phyloP scores from a whole-genome alignment of 1,140 invertebrate genomes.

The Proctacanthus coquilletti region DNA sequence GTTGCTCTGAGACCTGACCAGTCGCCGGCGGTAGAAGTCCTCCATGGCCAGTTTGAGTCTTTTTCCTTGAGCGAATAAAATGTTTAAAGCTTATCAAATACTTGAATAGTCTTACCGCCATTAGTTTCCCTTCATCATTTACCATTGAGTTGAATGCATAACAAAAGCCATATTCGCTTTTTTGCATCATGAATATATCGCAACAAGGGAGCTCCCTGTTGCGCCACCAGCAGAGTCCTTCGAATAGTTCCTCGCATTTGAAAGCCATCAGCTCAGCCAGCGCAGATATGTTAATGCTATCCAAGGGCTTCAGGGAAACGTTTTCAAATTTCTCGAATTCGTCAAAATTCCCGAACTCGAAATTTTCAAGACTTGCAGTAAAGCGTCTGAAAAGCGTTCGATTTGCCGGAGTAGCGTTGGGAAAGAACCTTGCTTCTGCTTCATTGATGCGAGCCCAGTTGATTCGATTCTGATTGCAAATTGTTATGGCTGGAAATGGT shows the following conservation, averaged over 20 bases:
- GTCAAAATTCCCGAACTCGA: constrained; percentile 19
- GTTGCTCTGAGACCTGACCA: too few species aligned
- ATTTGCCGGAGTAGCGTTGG: neutral
- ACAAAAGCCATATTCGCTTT: constrained; percentile 38
- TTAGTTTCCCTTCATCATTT: too few species aligned
- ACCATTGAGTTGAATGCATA: constrained; percentile 37
- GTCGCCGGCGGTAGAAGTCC: too few species aligned
- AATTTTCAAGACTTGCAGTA: constrained; percentile 12
- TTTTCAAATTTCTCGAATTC: constrained; percentile 13
- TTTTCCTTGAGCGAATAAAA: too few species aligned
- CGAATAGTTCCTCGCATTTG: constrained; percentile 21
- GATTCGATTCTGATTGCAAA: constrained; percentile 24
- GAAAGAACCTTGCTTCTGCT: neutral
- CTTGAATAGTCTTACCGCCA: too few species aligned
- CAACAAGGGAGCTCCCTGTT: constrained; percentile 18
- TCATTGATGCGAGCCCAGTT: constrained; percentile 18
- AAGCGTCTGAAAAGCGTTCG: constrained; percentile 5
- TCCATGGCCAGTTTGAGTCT: too few species aligned
- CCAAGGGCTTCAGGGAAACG: constrained; percentile 12
- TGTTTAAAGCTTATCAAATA: too few species aligned
- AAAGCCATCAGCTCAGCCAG: constrained; percentile 23
- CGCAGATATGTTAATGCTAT: constrained; percentile 18
- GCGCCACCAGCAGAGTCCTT: constrained; percentile 17
- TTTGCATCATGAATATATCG: constrained; percentile 20
- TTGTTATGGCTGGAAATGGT: constrained; percentile 23